Base-by-base conservation (phyloP, 1,140 invertebrate species). In the Calliphora vicina region DNA sequence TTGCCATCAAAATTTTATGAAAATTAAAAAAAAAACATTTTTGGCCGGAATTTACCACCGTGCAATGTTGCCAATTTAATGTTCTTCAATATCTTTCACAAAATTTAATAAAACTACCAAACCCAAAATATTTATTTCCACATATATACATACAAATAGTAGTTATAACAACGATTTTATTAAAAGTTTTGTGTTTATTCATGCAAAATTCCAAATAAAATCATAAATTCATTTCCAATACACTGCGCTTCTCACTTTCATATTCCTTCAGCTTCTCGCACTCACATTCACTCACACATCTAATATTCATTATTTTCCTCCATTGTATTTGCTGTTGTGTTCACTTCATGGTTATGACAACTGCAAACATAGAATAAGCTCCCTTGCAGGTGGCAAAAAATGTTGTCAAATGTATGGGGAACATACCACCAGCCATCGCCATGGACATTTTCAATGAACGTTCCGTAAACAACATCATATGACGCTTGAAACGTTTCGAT, bases 381-480 rank as follows among this genome's bases (percentile, higher is more conserved):
- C 85, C 85, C 23, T 86, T 88, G 0, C 89, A 84, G 1, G 86
- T 87, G 0, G 84, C 81, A 25, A 87, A 87, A 15, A 89, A 88
- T 0, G 88, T 87, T 29, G 86, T 86, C 73, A 89, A 29, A 43
- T 89, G 86, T 10, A 89, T 78, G 35, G 84, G 84, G 0, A 89
- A 4, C 84, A 89, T 89, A 1, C 88, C 88, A 8, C 88, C 88
- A 0, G 88, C 88, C 73, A 85, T 71, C 0, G 86, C 86, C 0
- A 86, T 85, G 26, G 67, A 85, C 0, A 76, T 43, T 74, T 82
- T 86, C 27, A 88, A n/a, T 0, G 88, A 88, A 3, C 86, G 84
- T 61, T 89, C 88, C 23, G 86, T 86, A 23, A 89, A 89, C 0
- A 89, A 45, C 81, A 89, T 87, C 67, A 89, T 83, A 20, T 87